phyloP scores from a whole-genome alignment of 2,113 vertebrate species.

The Orycteropus afer region DNA sequence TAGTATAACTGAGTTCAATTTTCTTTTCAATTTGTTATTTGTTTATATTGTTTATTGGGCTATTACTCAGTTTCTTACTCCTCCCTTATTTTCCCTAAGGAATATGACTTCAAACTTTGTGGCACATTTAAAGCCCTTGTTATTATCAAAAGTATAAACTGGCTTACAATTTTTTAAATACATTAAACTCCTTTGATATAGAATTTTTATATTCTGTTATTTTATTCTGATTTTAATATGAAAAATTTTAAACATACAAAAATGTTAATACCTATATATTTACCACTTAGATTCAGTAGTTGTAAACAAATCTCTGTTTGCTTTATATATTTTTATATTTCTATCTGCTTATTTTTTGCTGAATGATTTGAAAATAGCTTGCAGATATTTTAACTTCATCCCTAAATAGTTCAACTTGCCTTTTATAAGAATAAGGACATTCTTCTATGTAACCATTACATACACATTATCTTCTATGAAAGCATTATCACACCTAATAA shows the following conservation, averaged over 20 bases:
- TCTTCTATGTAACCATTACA: background rate
- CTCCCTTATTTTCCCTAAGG: background rate
- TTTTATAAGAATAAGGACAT: background rate
- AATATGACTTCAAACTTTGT: background rate
- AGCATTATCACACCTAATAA: background rate
- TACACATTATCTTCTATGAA: background rate
- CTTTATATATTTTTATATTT: background rate
- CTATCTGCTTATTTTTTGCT: background rate
- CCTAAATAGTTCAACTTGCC: background rate
- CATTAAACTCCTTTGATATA: background rate
- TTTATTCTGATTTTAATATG: background rate
- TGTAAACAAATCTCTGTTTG: background rate
- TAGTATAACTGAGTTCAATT: background rate
- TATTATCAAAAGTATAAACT: background rate
- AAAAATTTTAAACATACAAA: background rate
- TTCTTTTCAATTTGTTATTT: background rate
- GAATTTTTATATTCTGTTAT: background rate
- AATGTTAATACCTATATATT: background rate
- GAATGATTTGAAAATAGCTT: background rate
- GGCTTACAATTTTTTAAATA: background rate
- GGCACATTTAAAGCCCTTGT: background rate
- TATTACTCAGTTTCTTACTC: background rate
- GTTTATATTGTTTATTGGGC: background rate
- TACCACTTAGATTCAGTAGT: background rate
- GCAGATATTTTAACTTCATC: background rate